Evolutionary conservation across 2,888 invertebrate genomes (phyloP).

Genomic region (Mylabris sibirica): DNA sequence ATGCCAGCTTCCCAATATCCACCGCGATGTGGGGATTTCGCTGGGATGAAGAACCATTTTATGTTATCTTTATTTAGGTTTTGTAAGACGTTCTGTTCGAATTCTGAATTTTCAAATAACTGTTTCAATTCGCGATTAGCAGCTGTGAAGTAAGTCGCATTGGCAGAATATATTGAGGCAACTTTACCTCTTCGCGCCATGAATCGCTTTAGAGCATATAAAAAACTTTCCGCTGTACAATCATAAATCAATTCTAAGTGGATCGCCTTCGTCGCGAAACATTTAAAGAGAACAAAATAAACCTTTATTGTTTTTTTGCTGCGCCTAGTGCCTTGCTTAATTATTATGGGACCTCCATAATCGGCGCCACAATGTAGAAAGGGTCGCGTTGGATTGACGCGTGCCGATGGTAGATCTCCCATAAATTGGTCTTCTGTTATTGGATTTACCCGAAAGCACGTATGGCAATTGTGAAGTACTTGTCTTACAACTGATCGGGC

Average conservation of each 20-base stretch:
- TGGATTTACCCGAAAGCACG: no score
- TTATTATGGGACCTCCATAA: neutral
- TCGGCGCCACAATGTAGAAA: no score
- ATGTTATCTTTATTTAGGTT: neutral
- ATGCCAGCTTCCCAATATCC: neutral
- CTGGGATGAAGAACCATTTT: neutral
- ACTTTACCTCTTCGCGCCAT: neutral
- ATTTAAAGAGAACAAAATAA: neutral
- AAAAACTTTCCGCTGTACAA: neutral
- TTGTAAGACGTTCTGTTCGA: neutral
- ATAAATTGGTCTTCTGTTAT: neutral
- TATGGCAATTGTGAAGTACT: no score
- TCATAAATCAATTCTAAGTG: slow-evolving; percentile 13
- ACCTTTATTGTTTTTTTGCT: neutral
- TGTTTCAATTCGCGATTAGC: neutral
- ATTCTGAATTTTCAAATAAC: neutral
- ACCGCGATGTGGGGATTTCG: neutral
- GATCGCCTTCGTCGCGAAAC: slow-evolving; percentile 8
- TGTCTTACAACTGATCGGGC: no score
- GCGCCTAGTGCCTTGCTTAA: neutral
- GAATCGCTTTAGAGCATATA: neutral
- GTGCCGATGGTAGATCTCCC: no score
- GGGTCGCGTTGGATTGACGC: no score
- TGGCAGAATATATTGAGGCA: neutral
- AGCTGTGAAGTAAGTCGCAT: neutral